Percentiles rank a stretch among this genome's conserved stretches.
phyloP scores from a whole-genome alignment of 2,888 invertebrate species.

The Agriopis aurantiaria region DNA sequence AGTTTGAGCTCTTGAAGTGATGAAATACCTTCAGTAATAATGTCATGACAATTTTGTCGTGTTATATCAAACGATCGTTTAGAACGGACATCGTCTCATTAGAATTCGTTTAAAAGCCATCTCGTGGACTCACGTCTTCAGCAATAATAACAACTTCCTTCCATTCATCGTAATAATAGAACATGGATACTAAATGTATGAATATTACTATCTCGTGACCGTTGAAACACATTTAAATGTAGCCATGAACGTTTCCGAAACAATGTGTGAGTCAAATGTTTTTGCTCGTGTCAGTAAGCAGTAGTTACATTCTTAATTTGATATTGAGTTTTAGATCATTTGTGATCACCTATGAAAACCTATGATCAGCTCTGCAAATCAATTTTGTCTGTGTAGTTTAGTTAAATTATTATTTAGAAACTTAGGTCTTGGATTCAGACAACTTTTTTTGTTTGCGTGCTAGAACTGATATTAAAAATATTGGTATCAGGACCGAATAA shows the following conservation, averaged over 20 bases:
- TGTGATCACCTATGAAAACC: not conserved
- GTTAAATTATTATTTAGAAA: not conserved
- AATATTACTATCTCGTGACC: slow-evolving; percentile 20
- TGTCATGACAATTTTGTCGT: slow-evolving; percentile 26
- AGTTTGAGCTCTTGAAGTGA: slow-evolving; percentile 16
- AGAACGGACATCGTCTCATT: slow-evolving; percentile 51
- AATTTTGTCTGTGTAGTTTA: not conserved
- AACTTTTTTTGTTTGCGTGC: slow-evolving; percentile 5
- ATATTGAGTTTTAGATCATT: not conserved
- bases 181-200: slow-evolving; percentile 45
- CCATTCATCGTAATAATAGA: slow-evolving; percentile 53
- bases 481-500: not conserved
- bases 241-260: not conserved
- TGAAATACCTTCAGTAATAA: slow-evolving; percentile 25
- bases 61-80: slow-evolving; percentile 30
- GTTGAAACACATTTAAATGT: slow-evolving; percentile 8
- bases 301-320: not conserved
- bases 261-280: not conserved
- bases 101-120: slow-evolving; percentile 58
- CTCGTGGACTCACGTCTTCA: slow-evolving; percentile 55
- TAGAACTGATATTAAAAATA: slow-evolving; percentile 2
- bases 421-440: not conserved
- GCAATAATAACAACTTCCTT: slow-evolving; percentile 63
- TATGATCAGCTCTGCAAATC: slow-evolving; percentile 1
- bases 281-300: not conserved